These are phyloP conservation scores for Solenodon paradoxus DNA, from an alignment of 2,113 vertebrate species.

Conservation along the genomic window DNA sequence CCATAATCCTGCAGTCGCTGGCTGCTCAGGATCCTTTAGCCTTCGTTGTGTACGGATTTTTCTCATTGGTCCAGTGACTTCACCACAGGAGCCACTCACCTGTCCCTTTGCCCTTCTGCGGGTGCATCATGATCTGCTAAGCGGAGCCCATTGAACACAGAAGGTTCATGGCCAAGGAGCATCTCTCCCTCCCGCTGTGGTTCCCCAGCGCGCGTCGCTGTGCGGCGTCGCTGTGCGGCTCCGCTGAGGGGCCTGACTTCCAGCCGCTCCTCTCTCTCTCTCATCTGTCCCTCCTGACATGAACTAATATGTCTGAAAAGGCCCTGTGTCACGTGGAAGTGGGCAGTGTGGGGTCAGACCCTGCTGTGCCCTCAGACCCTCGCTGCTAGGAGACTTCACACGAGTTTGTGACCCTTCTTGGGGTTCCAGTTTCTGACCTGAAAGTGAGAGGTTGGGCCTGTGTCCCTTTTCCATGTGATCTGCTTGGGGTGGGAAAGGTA, in stretches of 20 bases:
- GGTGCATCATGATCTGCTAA: not conserved
- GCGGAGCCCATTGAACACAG: not conserved
- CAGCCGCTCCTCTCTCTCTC: not conserved
- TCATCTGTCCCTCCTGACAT: not conserved
- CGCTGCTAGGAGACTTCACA: no score
- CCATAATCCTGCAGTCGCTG: slow-evolving; percentile 46
- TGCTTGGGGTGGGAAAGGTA: not conserved
- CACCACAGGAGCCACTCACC: not conserved
- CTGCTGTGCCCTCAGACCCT: no score
- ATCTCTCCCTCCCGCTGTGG: not conserved
- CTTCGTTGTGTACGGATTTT: not conserved
- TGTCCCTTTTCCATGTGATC: not conserved
- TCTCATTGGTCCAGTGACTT: not conserved
- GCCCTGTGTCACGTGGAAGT: not conserved
- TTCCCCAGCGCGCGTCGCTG: not conserved
- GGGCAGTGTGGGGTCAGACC: no score
- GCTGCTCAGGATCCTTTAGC: not conserved
- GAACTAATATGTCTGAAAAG: not conserved
- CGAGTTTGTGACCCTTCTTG: no score
- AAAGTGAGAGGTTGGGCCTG: not conserved
- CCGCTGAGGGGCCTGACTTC: not conserved
- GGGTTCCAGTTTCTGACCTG: not conserved
- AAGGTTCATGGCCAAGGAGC: not conserved
- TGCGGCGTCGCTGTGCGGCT: not conserved
- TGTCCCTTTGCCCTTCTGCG: not conserved